phyloP scores from a whole-genome alignment of 2,888 invertebrate species.

The Agonopterix subpropinquella region DNA sequence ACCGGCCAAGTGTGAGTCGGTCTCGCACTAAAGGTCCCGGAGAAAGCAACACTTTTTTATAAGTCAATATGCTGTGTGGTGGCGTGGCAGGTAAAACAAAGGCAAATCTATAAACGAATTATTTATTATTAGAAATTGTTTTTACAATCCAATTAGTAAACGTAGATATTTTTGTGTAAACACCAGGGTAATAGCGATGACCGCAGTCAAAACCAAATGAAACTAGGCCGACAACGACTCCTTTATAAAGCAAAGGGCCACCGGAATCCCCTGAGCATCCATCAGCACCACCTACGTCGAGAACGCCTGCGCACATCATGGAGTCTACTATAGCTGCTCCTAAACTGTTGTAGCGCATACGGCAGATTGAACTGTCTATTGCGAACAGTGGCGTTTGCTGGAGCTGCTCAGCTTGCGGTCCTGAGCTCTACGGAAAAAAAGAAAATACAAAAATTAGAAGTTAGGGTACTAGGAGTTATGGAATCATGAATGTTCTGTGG shows the following conservation, averaged over 20 bases:
- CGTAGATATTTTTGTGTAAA: constrained; percentile 60
- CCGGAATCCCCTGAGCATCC: constrained; percentile 67
- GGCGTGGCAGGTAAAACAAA: constrained; percentile 2
- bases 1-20: too few relatives aligned
- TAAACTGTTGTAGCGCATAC: constrained; percentile 43
- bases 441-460: not conserved
- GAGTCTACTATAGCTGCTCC: constrained; percentile 48
- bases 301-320: constrained; percentile 60
- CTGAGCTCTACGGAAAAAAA: constrained; percentile 35
- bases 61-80: too few relatives aligned
- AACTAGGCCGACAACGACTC: constrained; percentile 56
- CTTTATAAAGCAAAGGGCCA: constrained; percentile 60
- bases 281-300: constrained; percentile 54
- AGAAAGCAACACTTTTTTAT: too few relatives aligned
- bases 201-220: constrained; percentile 66
- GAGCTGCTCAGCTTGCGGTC: constrained; percentile 53
- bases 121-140: constrained; percentile 47
- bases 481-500: too few relatives aligned
- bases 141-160: constrained; percentile 61
- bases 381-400: constrained; percentile 45
- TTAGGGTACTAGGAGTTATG: too few relatives aligned
- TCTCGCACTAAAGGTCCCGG: too few relatives aligned
- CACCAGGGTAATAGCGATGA: constrained; percentile 55
- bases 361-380: constrained; percentile 45
- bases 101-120: constrained; percentile 2